Evolutionary conservation across 2,113 vertebrate genomes (phyloP).

Genomic region (Tichodroma muraria): DNA sequence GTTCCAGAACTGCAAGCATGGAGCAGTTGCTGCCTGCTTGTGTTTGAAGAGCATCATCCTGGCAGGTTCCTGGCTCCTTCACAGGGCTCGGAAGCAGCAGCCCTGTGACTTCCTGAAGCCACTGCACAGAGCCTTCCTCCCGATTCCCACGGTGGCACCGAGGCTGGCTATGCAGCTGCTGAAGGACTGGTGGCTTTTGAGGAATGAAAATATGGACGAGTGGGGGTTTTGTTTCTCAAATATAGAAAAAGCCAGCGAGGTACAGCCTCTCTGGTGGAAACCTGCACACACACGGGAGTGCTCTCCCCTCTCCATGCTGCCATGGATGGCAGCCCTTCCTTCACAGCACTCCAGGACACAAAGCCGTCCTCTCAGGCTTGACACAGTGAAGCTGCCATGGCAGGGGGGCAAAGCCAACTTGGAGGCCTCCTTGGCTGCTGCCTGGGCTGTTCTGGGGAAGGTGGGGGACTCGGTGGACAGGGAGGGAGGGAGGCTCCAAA

Average conservation of each 20-base stretch:
- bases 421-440: background rate
- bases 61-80: background rate
- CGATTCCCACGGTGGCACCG: background rate
- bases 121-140: background rate
- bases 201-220: background rate
- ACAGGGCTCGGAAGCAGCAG: background rate
- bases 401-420: background rate
- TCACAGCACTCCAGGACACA: background rate
- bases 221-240: background rate
- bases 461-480: accelerated
- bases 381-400: background rate
- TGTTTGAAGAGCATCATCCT: background rate
- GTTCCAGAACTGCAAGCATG: background rate
- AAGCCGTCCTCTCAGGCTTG: background rate
- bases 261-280: background rate
- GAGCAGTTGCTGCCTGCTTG: background rate
- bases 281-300: background rate
- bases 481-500: background rate
- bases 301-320: background rate
- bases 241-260: background rate
- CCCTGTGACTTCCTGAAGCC: background rate
- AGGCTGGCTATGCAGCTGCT: background rate
- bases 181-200: background rate
- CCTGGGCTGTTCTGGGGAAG: background rate
- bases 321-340: background rate